Base-by-base conservation (phyloP, 2,797 vertebrate species). In the Amblyopsis hoosieri region DNA sequence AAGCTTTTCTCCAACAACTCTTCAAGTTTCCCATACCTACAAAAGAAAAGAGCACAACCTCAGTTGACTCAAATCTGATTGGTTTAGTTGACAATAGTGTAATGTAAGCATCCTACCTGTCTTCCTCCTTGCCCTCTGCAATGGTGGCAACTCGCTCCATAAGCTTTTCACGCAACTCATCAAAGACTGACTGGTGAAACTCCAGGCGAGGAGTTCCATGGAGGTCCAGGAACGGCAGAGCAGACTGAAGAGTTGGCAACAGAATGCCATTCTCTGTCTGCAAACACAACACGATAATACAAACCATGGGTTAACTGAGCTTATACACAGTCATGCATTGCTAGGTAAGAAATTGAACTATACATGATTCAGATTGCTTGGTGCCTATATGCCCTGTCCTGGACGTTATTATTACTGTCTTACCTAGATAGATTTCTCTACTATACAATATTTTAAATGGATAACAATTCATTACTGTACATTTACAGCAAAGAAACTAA, bases 161-260 rank as follows among this genome's bases (percentile, higher is more conserved):
- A 68, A 99, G 86, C 78, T 99, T 99, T 11, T 99, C 97, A 1
- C 97, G 83, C 8, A 99, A 93, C 86, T 99, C 97, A 0, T 99
- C 97, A 1, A 99, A 99, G 17, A 99, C 97, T 0, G 97, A 99
- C 91, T 99, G 97, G 76, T 99, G 97, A 80, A 99, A 99, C 89
- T 99, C 97, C n/a, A 98, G 88, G 3, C 97, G 91, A 0, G 97
- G 97, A 0, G 96, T 99, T 12, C 97, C 96, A 0, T 99, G 97
- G 54, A 99, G 94, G 88, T 99, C 97, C 71, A 99, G 80, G 86
- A 99, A 99, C 10, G 97, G 97, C 60, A 99, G 83, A 0, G 97
- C 97, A 0, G 97, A 99, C 90, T 98, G 97, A 17, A 99, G 92
- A 0, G 97, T 98, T 0, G 97, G 97, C 86, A 99, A 86, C 59